phyloP scores from a whole-genome alignment of 2,113 vertebrate species.

The Melanotaenia duboulayi region DNA sequence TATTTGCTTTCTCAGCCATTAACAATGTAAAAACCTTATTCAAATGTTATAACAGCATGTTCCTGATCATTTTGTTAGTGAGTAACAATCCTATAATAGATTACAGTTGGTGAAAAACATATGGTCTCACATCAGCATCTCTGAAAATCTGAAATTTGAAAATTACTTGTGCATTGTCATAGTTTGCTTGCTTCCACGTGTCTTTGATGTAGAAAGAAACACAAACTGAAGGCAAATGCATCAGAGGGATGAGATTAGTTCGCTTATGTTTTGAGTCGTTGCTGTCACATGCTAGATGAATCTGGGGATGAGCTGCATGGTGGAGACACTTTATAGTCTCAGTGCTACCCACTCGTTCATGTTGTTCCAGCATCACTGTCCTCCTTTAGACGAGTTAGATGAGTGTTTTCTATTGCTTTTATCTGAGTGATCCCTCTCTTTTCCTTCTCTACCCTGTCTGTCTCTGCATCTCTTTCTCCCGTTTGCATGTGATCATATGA shows the following conservation, averaged over 20 bases:
- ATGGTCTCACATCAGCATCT: conserved; percentile 1
- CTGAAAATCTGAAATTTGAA: no score
- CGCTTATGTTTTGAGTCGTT: conserved; percentile 7
- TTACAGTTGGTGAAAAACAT: background rate
- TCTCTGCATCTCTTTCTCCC: conserved; percentile 33
- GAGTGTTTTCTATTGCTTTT: conserved; percentile 48
- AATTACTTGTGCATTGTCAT: conserved; percentile 21
- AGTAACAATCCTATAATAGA: background rate
- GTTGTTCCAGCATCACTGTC: conserved; percentile 39
- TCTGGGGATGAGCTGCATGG: background rate
- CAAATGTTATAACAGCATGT: background rate
- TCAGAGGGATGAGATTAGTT: conserved; percentile 31
- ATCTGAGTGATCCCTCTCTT: conserved; percentile 27
- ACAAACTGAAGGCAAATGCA: conserved; percentile 1
- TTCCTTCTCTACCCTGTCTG: conserved; percentile 30
- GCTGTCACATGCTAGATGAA: conserved; percentile 39
- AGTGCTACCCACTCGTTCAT: background rate
- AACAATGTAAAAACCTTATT: conserved; percentile 20
- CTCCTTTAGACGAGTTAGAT: conserved; percentile 7
- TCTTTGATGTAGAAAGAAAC: conserved; percentile 28
- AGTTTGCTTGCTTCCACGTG: conserved; percentile 4
- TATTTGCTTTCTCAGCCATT: background rate
- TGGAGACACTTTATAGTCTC: conserved; percentile 42
- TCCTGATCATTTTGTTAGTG: conserved; percentile 9
- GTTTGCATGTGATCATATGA: conserved; percentile 64